phyloP scores from a whole-genome alignment of 2,797 vertebrate species.

The Acrocephalus scirpaceus region DNA sequence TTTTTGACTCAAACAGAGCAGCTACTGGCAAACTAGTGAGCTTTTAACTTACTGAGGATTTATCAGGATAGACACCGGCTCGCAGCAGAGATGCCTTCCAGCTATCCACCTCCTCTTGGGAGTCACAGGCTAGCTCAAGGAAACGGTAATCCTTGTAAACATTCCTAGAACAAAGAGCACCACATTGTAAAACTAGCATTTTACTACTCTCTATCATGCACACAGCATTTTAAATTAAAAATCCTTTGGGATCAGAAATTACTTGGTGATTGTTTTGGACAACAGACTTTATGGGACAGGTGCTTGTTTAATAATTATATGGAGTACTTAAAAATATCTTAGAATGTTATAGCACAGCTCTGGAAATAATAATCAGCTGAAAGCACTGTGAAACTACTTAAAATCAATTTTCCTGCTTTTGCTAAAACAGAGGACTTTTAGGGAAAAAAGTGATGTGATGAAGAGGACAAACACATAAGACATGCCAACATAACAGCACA shows the following conservation, averaged over 20 bases:
- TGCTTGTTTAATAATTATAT: conserved; percentile 20
- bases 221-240: conserved; percentile 33
- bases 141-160: conserved; percentile 94
- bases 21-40: conserved; percentile 36
- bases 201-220: conserved; percentile 5
- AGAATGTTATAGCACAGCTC: background rate
- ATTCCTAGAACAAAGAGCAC: conserved; percentile 82
- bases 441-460: background rate
- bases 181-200: conserved; percentile 52
- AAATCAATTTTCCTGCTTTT: conserved; percentile 23
- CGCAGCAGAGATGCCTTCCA: conserved; percentile 93
- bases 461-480: background rate
- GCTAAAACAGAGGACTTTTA: background rate
- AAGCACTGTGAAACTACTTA: background rate
- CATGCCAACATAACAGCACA: background rate
- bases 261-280: conserved; percentile 11
- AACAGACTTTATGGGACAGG: conserved; percentile 22
- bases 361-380: conserved; percentile 17
- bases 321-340: background rate
- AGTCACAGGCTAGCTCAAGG: conserved; percentile 89
- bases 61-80: conserved; percentile 88
- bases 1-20: background rate
- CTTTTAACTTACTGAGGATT: conserved; percentile 76
- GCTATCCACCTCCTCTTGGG: conserved; percentile 92
- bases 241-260: conserved; percentile 13